These are phyloP conservation scores for Telenomus remus DNA, from an alignment of 1,140 invertebrate genomes.

Conservation along the genomic window DNA sequence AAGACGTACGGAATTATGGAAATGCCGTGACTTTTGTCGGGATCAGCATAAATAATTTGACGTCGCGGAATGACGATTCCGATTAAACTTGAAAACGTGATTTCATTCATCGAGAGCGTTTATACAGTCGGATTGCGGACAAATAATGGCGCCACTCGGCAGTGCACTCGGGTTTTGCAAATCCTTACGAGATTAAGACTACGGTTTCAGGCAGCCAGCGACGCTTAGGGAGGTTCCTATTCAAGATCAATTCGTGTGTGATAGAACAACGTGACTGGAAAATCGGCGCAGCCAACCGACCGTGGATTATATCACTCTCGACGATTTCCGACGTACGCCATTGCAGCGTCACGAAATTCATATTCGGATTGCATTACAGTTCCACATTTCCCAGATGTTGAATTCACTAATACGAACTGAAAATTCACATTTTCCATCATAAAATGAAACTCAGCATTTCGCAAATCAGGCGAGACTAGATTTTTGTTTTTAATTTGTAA, in stretches of 20 bases:
- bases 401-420: too few species aligned
- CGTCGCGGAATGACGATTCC: conserved; percentile 22
- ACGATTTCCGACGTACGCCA: conserved; percentile 11
- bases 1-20: not conserved
- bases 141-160: conserved; percentile 18
- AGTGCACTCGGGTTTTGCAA: conserved; percentile 26
- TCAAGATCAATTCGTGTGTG: conserved; percentile 38
- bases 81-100: conserved; percentile 32
- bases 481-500: too few species aligned
- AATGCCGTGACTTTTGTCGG: conserved; percentile 13
- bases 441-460: too few species aligned
- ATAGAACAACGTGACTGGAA: conserved; percentile 49
- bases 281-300: conserved; percentile 17
- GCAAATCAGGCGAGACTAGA: too few species aligned
- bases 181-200: conserved; percentile 38
- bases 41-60: conserved; percentile 38
- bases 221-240: conserved; percentile 22
- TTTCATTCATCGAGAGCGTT: conserved; percentile 27
- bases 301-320: conserved; percentile 12
- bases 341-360: too few species aligned
- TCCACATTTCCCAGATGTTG: too few species aligned
- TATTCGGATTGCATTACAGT: too few species aligned
- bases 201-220: conserved; percentile 15
- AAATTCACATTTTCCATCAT: too few species aligned
- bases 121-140: conserved; percentile 34